Conservation (phyloP, 2,797 vertebrate genomes). For the Ctenopoma kingsleyae region DNA sequence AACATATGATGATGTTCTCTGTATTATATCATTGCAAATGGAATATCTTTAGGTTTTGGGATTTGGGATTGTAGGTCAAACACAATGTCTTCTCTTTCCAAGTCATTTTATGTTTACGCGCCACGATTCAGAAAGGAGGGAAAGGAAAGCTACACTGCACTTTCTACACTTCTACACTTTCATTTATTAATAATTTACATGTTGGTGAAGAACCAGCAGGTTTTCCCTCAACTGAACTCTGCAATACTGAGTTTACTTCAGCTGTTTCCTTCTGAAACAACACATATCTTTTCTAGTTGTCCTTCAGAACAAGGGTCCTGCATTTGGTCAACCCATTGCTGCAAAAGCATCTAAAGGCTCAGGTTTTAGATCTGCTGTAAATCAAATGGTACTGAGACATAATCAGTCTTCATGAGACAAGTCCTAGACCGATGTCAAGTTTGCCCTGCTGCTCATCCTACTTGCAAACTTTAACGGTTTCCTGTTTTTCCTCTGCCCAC, state of each 20-base stretch:
- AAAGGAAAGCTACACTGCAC: too few relatives aligned
- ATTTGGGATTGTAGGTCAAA: background rate
- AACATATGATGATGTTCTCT: background rate
- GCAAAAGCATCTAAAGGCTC: too few relatives aligned
- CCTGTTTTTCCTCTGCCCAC: conserved; percentile 2
- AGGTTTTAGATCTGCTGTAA: too few relatives aligned
- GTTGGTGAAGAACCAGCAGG: background rate
- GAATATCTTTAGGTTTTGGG: too few relatives aligned
- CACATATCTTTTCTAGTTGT: too few relatives aligned
- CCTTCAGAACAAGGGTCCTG: background rate
- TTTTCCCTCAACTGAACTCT: background rate
- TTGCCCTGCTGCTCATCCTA: background rate
- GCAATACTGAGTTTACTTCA: background rate
- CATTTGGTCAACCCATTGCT: too few relatives aligned
- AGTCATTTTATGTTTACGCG: background rate
- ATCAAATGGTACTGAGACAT: too few relatives aligned
- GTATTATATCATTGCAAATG: background rate
- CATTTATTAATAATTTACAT: background rate
- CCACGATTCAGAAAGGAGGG: too few relatives aligned
- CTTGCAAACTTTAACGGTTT: background rate
- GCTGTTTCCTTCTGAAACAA: background rate
- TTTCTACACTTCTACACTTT: too few relatives aligned
- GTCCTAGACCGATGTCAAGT: too few relatives aligned
- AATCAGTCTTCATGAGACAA: too few relatives aligned
- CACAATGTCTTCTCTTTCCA: too few relatives aligned